phyloP scores from a whole-genome alignment of 2,113 vertebrate genomes.

The Monarcha castaneiventris region DNA sequence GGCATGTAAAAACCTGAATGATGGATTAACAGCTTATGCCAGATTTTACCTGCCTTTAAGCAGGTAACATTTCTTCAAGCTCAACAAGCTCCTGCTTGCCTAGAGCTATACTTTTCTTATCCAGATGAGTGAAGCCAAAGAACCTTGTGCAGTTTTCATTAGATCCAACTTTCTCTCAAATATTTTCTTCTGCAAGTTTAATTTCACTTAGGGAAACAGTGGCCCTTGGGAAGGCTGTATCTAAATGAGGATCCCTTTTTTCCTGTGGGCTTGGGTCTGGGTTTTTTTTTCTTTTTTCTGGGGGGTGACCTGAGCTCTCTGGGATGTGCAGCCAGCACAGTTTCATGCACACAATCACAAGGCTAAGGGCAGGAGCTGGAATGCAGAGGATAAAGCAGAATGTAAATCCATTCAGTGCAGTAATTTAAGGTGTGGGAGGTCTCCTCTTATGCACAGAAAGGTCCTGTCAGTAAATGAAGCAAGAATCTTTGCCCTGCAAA shows the following conservation, averaged over 20 bases:
- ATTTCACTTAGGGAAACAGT: not conserved
- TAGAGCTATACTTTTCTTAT: constrained; percentile 43
- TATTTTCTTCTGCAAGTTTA: not conserved
- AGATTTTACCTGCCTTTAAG: constrained; percentile 66
- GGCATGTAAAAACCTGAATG: constrained; percentile 71
- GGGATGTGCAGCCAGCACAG: not conserved
- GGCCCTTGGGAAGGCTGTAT: not conserved
- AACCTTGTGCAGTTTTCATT: not conserved
- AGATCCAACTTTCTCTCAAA: not conserved
- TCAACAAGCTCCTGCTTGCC: constrained; percentile 64
- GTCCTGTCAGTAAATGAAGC: constrained; percentile 46
- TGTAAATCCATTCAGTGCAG: constrained; percentile 41
- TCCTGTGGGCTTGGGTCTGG: not conserved
- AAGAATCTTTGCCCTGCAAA: not conserved
- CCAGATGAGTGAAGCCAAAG: constrained; percentile 2
- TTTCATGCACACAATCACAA: not conserved
- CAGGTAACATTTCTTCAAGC: constrained; percentile 61
- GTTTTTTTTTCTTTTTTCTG: not conserved
- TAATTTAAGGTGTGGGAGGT: constrained; percentile 62
- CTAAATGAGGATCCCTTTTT: not conserved
- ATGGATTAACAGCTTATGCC: constrained; percentile 65
- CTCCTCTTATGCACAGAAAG: constrained; percentile 25
- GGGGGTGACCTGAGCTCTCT: not conserved
- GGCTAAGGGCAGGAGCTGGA: constrained; percentile 51
- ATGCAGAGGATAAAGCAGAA: constrained; percentile 56